These are phyloP conservation scores for Ormyrus thymus DNA, from an alignment of 2,888 invertebrate species.

Conservation along the genomic window DNA sequence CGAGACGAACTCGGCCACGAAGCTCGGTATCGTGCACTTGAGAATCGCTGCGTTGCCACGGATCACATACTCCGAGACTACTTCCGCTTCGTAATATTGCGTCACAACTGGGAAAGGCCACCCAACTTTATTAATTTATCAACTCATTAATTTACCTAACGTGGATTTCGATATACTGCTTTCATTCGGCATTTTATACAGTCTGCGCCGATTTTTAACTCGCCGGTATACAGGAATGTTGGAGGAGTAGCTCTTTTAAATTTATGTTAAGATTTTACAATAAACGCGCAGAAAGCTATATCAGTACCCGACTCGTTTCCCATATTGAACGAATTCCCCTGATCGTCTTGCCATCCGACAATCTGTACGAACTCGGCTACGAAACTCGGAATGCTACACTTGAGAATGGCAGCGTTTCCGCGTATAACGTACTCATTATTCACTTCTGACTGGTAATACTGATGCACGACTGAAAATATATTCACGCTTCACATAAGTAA, in stretches of 20 bases:
- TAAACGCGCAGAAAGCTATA: not conserved
- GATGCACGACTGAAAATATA: slow-evolving; percentile 84
- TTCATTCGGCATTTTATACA: too few relatives aligned
- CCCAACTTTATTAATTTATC: not conserved
- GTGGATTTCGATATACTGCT: too few relatives aligned
- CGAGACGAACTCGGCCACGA: slow-evolving; percentile 92
- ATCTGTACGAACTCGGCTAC: slow-evolving; percentile 94
- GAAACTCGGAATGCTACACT: slow-evolving; percentile 93
- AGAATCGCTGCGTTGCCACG: slow-evolving; percentile 90
- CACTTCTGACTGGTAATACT: slow-evolving; percentile 92
- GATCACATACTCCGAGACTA: slow-evolving; percentile 92
- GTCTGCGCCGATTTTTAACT: too few relatives aligned
- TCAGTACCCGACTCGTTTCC: slow-evolving; percentile 69
- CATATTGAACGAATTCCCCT: slow-evolving; percentile 74
- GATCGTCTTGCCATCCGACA: slow-evolving; percentile 83
- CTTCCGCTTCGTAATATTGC: slow-evolving; percentile 92
- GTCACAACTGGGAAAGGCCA: slow-evolving; percentile 82
- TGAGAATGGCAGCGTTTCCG: slow-evolving; percentile 90
- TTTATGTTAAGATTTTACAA: not conserved
- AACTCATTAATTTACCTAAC: too few relatives aligned
- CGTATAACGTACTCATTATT: slow-evolving; percentile 93
- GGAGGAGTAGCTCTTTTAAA: not conserved
- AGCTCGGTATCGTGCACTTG: slow-evolving; percentile 92
- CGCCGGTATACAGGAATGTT: too few relatives aligned
- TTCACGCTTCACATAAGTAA: not conserved